phyloP scores from a whole-genome alignment of 2,888 invertebrate species.

The Stenchaetothrips biformis region DNA sequence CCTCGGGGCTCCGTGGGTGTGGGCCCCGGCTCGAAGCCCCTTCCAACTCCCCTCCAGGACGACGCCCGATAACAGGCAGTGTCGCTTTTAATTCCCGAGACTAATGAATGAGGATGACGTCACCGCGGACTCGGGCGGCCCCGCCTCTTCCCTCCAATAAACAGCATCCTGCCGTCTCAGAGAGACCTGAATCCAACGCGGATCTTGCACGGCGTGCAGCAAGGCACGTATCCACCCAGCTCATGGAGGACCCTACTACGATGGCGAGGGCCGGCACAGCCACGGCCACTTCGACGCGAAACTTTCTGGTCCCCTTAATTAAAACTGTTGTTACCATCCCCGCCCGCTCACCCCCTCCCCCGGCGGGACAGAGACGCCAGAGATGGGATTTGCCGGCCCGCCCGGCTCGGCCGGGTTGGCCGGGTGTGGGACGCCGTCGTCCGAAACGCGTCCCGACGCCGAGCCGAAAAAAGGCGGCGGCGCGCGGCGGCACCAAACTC shows the following conservation, averaged over 20 bases:
- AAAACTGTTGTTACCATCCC: conserved; percentile 11
- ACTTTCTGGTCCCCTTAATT: conserved; percentile 21
- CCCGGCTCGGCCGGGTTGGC: neutral
- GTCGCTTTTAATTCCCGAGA: conserved; percentile 15
- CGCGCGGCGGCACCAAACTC: too few species aligned
- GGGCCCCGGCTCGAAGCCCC: neutral
- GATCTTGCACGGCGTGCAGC: too few species aligned
- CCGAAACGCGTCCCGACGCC: neutral
- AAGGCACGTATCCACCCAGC: too few species aligned
- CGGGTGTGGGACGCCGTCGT: neutral
- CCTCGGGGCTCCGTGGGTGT: neutral
- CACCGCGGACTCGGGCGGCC: neutral
- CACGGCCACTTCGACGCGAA: conserved; percentile 5
- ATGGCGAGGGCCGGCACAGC: neutral
- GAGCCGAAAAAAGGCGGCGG: neutral
- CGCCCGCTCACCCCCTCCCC: neutral
- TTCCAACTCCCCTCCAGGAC: neutral
- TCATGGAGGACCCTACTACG: too few species aligned
- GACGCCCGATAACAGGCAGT: neutral
- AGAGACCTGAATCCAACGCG: too few species aligned
- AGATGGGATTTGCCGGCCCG: neutral
- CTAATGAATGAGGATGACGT: conserved; percentile 21
- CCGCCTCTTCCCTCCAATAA: neutral
- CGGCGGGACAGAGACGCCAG: neutral
- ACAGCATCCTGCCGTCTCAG: neutral